Base-by-base conservation (phyloP, 2,797 vertebrate species). In the Eptatretus atami region DNA sequence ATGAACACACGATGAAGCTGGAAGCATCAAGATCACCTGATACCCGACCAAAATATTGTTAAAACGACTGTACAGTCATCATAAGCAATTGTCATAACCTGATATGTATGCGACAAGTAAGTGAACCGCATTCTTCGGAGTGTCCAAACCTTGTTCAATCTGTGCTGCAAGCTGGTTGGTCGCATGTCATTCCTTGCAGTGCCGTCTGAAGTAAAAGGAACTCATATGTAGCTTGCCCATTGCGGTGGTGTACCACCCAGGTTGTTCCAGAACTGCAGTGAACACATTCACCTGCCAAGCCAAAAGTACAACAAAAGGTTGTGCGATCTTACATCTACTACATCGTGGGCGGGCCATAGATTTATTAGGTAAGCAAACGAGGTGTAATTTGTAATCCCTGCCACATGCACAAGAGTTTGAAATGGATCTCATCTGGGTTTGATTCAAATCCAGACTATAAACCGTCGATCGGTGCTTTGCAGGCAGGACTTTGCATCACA, bases 151-250 rank as follows among this genome's bases (percentile, higher is more conserved):
- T 44, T 44, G 31, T 44, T 44, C 31, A 44, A 6, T 82, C 83
- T 1, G 77, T 76, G 69, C 75, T 75, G 83, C 80, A 66, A 95
- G 77, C 70, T 90, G 87, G 24, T 81, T 82, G 67, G 85, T 94
- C 0, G 82, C 84, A 66, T 79, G 69, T 96, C 88, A 0, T 98
- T 98, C 73, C 92, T 71, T 98, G 92, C 54, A 98, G 79, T 2
- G 92, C 87, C 95, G 95, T 76, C 96, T 98, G 73, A 95, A 98
- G 75, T 98, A 98, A 78, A 98, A 98, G 70, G 95, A 83, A 53
- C 88, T 88, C 57, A 98, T 76, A 63, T 98, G 95, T 74, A 96
- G 88, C 71, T 98, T 98, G 68, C 86, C 88, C 92, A 98, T 98
- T 55, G 92, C 90, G 74, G n/a, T 95, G 95, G 74, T 98, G 92